Percentiles rank a stretch among this genome's conserved stretches.
Evolutionary conservation across 2,113 vertebrate species (phyloP).

Genomic region (Sturnira hondurensis): DNA sequence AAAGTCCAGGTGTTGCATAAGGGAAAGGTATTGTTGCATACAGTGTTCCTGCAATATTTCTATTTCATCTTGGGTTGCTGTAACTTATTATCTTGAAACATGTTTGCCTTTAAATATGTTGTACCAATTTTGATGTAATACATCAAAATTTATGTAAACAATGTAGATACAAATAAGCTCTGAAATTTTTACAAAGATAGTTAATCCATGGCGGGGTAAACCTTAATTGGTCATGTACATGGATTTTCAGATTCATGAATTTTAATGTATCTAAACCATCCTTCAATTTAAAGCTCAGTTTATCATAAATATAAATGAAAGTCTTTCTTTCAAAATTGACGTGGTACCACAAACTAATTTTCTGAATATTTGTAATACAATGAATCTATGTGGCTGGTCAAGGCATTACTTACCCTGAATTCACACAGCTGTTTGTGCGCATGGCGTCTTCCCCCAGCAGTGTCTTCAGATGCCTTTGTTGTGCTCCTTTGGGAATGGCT

Average conservation of each 20-base stretch:
- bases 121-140: slow-evolving; percentile 44
- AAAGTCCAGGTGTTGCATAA: neutral
- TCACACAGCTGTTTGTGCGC: neutral
- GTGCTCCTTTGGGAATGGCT: slow-evolving; percentile 51
- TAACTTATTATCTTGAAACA: slow-evolving; percentile 68
- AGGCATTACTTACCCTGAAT: slow-evolving; percentile 30
- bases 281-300: slow-evolving; percentile 61
- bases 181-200: slow-evolving; percentile 38
- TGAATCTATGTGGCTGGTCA: neutral
- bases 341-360: slow-evolving; percentile 1
- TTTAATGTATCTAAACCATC: slow-evolving; percentile 67
- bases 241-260: slow-evolving; percentile 75
- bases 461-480: slow-evolving; percentile 21
- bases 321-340: slow-evolving; percentile 51
- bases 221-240: slow-evolving; percentile 58
- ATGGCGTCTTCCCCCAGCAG: slow-evolving; percentile 34
- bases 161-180: slow-evolving; percentile 50
- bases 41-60: neutral
- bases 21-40: neutral
- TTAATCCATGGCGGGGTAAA: slow-evolving; percentile 62
- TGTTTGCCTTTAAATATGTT: slow-evolving; percentile 64
- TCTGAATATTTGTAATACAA: slow-evolving; percentile 61
- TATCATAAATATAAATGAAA: slow-evolving; percentile 61
- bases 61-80: neutral
- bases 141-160: slow-evolving; percentile 59